These are phyloP conservation scores for Polypedilum vanderplanki DNA, from an alignment of 1,140 invertebrate genomes.

Conservation along the genomic window DNA sequence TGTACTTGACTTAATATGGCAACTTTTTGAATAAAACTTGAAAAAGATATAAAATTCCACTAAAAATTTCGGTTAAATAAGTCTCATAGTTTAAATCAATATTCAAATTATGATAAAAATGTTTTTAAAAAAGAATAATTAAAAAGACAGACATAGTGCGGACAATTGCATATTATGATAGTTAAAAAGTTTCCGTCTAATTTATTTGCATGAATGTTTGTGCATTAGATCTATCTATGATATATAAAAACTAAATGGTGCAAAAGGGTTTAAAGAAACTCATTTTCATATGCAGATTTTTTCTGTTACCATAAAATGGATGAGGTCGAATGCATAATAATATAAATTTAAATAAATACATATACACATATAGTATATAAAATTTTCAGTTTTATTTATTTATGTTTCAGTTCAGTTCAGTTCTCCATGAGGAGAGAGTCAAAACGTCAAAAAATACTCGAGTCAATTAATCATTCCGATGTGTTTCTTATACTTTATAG, in stretches of 20 bases:
- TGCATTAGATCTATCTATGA: background rate
- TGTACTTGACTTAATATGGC: too few relatives aligned
- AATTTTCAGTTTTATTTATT: background rate
- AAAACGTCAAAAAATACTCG: conserved; percentile 18
- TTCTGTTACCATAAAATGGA: background rate
- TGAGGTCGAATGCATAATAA: background rate
- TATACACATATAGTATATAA: background rate
- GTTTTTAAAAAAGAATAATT: too few relatives aligned
- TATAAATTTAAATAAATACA: background rate
- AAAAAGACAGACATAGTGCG: too few relatives aligned
- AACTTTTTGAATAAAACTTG: too few relatives aligned
- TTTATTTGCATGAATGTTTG: too few relatives aligned
- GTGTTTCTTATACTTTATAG: background rate
- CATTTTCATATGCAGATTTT: conserved; percentile 18
- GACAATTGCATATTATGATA: too few relatives aligned
- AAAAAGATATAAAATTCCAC: too few relatives aligned
- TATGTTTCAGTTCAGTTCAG: background rate
- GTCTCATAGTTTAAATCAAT: too few relatives aligned
- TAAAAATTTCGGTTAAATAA: too few relatives aligned
- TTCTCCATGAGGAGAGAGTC: conserved; percentile 14
- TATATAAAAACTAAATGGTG: conserved; percentile 13
- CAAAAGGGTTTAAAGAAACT: conserved; percentile 5
- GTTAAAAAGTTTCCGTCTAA: too few relatives aligned
- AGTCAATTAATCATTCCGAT: conserved; percentile 18
- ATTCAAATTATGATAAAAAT: too few relatives aligned